A percentile compares a stretch with the other conserved stretches of the same genome.
Conservation (phyloP, 2,797 vertebrate genomes). For the Eulemur mongoz region DNA sequence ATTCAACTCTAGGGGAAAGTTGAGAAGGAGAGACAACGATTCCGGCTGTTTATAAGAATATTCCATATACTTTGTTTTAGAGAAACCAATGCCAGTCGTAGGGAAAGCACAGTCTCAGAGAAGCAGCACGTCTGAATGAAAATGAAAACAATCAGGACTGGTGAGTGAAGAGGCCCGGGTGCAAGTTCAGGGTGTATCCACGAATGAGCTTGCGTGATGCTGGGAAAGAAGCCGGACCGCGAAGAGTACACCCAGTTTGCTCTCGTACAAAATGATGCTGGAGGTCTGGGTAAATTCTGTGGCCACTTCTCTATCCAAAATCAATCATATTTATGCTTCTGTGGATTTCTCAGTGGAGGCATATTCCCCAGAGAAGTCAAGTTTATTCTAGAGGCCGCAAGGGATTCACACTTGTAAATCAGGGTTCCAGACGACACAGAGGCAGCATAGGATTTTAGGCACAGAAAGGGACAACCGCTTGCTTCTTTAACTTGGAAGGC, state of each 20-base stretch:
- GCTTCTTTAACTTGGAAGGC: neutral
- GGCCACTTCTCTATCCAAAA: neutral
- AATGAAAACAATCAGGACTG: neutral
- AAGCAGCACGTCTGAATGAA: neutral
- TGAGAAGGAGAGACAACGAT: neutral
- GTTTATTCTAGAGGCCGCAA: neutral
- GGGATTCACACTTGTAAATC: neutral
- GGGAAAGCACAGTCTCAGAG: neutral
- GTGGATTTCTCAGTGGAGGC: neutral
- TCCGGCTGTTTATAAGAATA: neutral
- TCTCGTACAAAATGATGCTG: neutral
- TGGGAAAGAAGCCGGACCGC: neutral
- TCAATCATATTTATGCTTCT: neutral
- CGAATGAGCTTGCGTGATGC: rapidly evolving
- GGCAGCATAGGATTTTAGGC: neutral
- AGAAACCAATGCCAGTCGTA: neutral
- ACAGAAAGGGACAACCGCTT: neutral
- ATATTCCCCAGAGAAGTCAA: neutral
- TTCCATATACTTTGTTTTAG: neutral
- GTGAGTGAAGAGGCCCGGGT: neutral
- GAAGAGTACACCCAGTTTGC: neutral
- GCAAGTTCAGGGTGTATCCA: neutral
- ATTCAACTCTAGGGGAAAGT: neutral
- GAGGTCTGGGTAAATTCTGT: neutral
- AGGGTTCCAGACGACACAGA: neutral